Evolutionary conservation across 2,797 vertebrate species (phyloP).

Genomic region (Crax fasciolata): DNA sequence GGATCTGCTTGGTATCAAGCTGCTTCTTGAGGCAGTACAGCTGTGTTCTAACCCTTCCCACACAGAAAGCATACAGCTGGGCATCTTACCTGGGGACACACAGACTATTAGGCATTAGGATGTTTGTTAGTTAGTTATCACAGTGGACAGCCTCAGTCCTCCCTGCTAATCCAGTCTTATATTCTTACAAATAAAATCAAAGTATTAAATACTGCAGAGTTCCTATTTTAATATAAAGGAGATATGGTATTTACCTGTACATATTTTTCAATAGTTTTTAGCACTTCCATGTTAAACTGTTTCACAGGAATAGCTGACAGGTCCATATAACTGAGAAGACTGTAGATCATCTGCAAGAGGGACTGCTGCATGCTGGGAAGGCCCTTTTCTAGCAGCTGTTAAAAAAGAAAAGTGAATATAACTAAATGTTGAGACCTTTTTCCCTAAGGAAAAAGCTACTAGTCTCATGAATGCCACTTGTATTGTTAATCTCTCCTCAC

Average conservation of each 20-base stretch:
- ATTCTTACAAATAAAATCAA: background rate
- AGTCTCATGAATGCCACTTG: background rate
- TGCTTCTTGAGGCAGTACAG: background rate
- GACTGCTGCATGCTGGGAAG: constrained; percentile 97
- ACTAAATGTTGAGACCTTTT: background rate
- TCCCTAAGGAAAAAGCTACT: background rate
- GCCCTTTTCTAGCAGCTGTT: constrained; percentile 94
- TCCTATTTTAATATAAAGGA: background rate
- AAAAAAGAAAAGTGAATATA: background rate
- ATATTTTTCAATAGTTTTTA: constrained; percentile 98
- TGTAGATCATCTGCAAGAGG: constrained; percentile 97
- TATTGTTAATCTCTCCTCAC: constrained; percentile 5
- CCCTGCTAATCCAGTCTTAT: background rate
- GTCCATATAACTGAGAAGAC: constrained; percentile 97
- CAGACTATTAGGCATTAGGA: background rate
- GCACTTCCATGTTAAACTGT: constrained; percentile 95
- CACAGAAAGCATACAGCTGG: accelerated
- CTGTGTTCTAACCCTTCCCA: background rate
- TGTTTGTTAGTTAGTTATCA: background rate
- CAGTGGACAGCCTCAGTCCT: background rate
- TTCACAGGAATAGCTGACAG: constrained; percentile 93
- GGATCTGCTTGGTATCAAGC: background rate
- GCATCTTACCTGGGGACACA: background rate
- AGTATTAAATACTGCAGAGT: background rate
- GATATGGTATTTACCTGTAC: constrained; percentile 88